Evolutionary conservation across 1,140 invertebrate species (phyloP).

Genomic region (Nasonia giraulti): DNA sequence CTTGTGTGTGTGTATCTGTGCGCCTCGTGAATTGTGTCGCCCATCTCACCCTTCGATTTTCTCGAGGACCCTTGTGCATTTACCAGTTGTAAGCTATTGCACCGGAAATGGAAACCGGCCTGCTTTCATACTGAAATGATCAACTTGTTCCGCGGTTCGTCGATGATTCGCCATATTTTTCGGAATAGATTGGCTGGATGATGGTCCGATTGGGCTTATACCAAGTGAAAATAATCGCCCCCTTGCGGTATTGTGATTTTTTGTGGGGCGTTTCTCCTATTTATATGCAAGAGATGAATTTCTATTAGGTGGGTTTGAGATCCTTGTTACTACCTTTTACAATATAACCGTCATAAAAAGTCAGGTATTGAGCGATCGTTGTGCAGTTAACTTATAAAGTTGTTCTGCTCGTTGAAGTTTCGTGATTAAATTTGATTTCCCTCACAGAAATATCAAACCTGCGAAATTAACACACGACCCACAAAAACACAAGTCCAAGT

Average conservation of each 20-base stretch:
- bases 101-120: conserved; percentile 9
- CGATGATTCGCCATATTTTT: background rate
- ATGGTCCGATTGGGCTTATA: background rate
- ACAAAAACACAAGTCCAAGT: no score
- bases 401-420: no score
- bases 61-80: conserved; percentile 25
- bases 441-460: no score
- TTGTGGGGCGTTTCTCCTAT: background rate
- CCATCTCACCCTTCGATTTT: conserved; percentile 17
- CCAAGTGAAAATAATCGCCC: background rate
- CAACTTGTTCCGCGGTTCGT: conserved; percentile 32
- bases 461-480: no score
- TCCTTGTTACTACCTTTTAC: background rate
- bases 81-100: conserved; percentile 2
- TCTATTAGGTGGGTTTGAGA: background rate
- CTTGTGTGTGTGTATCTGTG: background rate
- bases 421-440: no score
- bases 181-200: conserved; percentile 12
- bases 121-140: conserved; percentile 24
- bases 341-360: background rate
- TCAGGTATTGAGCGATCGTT: no score
- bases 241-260: background rate
- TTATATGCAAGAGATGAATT: background rate
- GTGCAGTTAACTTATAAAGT: no score
- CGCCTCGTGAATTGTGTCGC: conserved; percentile 10